Base-by-base conservation (phyloP, 2,797 vertebrate species). In the Aplochiton taeniatus region DNA sequence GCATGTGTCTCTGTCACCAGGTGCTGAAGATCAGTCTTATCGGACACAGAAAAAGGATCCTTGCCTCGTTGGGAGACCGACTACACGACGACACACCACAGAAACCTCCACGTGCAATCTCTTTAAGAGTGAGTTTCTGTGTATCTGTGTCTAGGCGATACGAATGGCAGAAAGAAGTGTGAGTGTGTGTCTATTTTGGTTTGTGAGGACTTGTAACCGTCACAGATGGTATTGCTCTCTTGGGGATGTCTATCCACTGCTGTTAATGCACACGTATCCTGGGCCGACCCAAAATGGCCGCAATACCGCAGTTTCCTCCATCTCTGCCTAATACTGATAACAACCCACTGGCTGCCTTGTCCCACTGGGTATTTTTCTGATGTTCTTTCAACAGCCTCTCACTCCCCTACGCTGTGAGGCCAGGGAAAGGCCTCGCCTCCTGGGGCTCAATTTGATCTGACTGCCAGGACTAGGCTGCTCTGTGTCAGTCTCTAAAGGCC, bases 11-110 rank as follows among this genome's bases (percentile, higher is more conserved):
- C 1, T 77, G 66, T 18, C 73, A 85, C 57, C 84, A 98, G 97
- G 96, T 98, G 70, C 89, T 98, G 91, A 98, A 98, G 92, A 97
- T 98, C 71, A 95, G 78, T 83, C 91, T 98, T 65, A 94, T 97
- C 77, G 97, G 97, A 84, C 97, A 98, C 90, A 94, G 97, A 83
- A 98, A 98, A 85, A 93, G 97, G 43, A 94, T 98, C 85, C 87
- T 98, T 72, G 96, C 96, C 11, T 98, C 97, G 69, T 83, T 98
- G 88, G 97, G 97, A 76, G 96, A 98, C 83, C 91, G 96, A 63
- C 92, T 98, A 80, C 96, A 98, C 93, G 96, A 98, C 82, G 96
- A 98, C 67, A 95, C 95, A 20, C 96, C 96, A 12, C 97, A 98
- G 80, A 98, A 98, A 82, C 96, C 97, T 73, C 96, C 96, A n/a